Evolutionary conservation across 2,888 invertebrate species (phyloP).

Genomic region (Hyposoter dolosus): DNA sequence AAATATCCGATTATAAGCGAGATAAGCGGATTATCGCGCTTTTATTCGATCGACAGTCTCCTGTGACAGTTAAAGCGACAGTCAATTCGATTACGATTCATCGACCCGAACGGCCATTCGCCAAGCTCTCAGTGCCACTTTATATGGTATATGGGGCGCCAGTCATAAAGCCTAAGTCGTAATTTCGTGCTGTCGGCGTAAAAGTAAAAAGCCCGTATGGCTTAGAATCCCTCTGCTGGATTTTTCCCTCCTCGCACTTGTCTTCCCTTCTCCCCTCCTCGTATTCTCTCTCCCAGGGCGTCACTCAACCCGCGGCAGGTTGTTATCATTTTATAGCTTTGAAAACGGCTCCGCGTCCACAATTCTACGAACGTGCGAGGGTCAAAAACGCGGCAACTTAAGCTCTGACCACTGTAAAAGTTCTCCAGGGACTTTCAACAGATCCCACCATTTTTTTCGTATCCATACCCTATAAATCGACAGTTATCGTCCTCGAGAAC

Average conservation of each 20-base stretch:
- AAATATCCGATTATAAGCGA: conserved; percentile 43
- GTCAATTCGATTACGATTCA: conserved; percentile 63
- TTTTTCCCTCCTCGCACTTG: conserved; percentile 34
- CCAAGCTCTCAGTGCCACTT: conserved; percentile 57
- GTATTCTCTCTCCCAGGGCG: conserved; percentile 47
- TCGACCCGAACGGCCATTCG: conserved; percentile 52
- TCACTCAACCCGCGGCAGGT: conserved; percentile 72
- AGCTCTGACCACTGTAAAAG: conserved; percentile 14
- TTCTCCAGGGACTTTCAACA: conserved; percentile 42
- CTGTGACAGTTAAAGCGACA: conserved; percentile 53
- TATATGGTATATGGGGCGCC: conserved; percentile 65
- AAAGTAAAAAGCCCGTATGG: conserved; percentile 73
- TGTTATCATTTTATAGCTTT: conserved; percentile 81
- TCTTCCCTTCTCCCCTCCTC: background rate
- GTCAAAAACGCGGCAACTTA: conserved; percentile 21
- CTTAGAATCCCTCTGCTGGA: conserved; percentile 41
- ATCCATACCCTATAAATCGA: conserved; percentile 16
- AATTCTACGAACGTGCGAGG: conserved; percentile 69
- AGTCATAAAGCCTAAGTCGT: conserved; percentile 73
- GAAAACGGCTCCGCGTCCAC: conserved; percentile 75
- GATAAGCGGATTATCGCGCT: conserved; percentile 46
- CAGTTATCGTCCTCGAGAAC: conserved; percentile 33
- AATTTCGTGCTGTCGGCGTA: conserved; percentile 77
- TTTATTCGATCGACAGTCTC: conserved; percentile 55
- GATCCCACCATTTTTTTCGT: conserved; percentile 35